These are phyloP conservation scores for Rhombomys opimus DNA, from an alignment of 2,113 vertebrate genomes.

Conservation along the genomic window DNA sequence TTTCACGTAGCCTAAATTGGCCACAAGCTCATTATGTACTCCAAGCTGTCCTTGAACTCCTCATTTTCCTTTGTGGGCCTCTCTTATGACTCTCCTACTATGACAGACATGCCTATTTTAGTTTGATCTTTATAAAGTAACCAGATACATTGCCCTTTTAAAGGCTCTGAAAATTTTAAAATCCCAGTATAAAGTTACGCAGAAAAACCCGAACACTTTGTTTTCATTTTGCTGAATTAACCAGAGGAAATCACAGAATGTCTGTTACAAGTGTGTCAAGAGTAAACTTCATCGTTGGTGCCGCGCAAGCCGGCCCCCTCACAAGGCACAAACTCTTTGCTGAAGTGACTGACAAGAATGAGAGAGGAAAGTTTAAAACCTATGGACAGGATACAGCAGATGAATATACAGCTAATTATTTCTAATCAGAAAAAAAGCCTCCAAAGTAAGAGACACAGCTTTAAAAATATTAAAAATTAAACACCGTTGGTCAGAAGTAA, in stretches of 20 bases:
- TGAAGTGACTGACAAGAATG: neutral
- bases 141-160: neutral
- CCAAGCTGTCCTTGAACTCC: neutral
- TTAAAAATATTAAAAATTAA: slow-evolving; percentile 79
- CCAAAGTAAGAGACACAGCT: slow-evolving; percentile 51
- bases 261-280: neutral
- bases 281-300: neutral
- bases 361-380: slow-evolving; percentile 31
- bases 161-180: slow-evolving; percentile 11
- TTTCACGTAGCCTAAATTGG: no score
- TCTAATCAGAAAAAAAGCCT: slow-evolving; percentile 74
- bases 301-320: neutral
- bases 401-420: slow-evolving; percentile 70
- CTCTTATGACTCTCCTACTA: neutral
- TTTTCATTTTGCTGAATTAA: neutral
- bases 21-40: neutral
- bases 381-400: slow-evolving; percentile 54
- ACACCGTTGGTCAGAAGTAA: slow-evolving; percentile 74
- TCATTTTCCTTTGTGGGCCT: neutral
- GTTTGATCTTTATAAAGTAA: neutral
- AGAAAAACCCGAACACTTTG: no score
- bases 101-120: neutral
- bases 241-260: neutral
- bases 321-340: neutral
- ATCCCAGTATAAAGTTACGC: neutral